These are phyloP conservation scores for Ispidina lecontei DNA, from an alignment of 2,797 vertebrate genomes.

Conservation along the genomic window DNA sequence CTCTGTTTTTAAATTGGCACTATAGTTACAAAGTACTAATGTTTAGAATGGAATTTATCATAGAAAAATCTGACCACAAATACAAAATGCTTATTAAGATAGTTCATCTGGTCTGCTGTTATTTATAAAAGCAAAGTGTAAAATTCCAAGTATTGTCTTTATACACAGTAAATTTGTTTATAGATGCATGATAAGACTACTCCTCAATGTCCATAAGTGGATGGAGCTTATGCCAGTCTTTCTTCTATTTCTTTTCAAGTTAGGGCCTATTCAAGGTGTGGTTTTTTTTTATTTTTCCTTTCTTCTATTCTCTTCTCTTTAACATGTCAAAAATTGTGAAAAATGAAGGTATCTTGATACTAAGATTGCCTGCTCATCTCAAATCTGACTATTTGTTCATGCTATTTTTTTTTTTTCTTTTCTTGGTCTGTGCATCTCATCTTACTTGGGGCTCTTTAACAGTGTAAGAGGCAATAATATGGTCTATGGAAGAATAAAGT, in stretches of 20 bases:
- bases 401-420: not conserved
- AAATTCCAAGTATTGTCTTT: not conserved
- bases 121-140: not conserved
- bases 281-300: not conserved
- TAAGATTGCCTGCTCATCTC: not conserved
- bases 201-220: not conserved
- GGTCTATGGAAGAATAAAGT: not conserved
- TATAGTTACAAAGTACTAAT: not conserved
- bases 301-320: not conserved
- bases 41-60: not conserved
- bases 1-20: not conserved
- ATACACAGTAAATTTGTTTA: not conserved
- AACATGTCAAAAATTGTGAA: not conserved
- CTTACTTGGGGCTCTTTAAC: not conserved
- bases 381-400: not conserved
- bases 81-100: not conserved
- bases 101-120: not conserved
- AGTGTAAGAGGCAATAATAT: not conserved
- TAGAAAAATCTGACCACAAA: not conserved
- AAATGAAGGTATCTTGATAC: not conserved
- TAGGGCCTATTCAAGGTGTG: not conserved
- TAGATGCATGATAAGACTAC: not conserved
- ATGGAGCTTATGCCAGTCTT: not conserved
- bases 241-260: too few species aligned
- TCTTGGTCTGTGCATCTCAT: not conserved